These are phyloP conservation scores for Gallinago stenura DNA, from an alignment of 2,797 vertebrate species.

Conservation along the genomic window DNA sequence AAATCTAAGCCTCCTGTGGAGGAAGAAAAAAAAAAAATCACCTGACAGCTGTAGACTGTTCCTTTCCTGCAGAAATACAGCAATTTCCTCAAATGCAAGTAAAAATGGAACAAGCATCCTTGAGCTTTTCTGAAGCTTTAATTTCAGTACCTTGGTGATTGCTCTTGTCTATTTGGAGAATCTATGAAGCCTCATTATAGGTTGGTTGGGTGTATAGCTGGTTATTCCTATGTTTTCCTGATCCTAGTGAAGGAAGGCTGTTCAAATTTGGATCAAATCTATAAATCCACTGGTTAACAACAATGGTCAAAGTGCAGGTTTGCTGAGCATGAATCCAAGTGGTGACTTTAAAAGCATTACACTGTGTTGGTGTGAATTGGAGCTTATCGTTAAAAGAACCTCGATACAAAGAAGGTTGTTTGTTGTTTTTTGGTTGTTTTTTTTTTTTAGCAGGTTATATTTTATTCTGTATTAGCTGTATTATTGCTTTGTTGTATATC, in stretches of 20 bases:
- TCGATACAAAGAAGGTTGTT: not conserved
- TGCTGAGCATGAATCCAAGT: not conserved
- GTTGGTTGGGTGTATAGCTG: constrained; percentile 11
- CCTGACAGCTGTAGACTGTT: constrained; percentile 64
- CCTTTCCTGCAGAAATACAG: constrained; percentile 65
- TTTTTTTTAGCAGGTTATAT: constrained; percentile 1
- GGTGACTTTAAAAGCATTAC: not conserved
- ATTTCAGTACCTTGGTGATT: constrained; percentile 31
- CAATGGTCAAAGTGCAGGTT: not conserved
- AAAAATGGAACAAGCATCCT: constrained; percentile 15
- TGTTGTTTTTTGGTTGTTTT: no score
- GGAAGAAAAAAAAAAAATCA: constrained; percentile 55
- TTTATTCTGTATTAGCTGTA: constrained; percentile 64
- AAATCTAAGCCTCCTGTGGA: constrained; percentile 69
- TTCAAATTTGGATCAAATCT: not conserved
- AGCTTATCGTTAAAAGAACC: constrained; percentile 7
- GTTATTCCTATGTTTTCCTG: constrained; percentile 1
- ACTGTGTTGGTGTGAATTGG: not conserved
- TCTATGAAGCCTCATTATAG: not conserved
- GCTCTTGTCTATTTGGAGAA: not conserved
- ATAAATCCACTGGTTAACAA: not conserved
- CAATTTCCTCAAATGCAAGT: constrained; percentile 58
- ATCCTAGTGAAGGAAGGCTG: not conserved
- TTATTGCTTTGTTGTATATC: constrained; percentile 61
- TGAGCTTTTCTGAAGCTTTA: constrained; percentile 43